Evolutionary conservation across 2,113 vertebrate genomes (phyloP).

Genomic region (Theristicus caerulescens): DNA sequence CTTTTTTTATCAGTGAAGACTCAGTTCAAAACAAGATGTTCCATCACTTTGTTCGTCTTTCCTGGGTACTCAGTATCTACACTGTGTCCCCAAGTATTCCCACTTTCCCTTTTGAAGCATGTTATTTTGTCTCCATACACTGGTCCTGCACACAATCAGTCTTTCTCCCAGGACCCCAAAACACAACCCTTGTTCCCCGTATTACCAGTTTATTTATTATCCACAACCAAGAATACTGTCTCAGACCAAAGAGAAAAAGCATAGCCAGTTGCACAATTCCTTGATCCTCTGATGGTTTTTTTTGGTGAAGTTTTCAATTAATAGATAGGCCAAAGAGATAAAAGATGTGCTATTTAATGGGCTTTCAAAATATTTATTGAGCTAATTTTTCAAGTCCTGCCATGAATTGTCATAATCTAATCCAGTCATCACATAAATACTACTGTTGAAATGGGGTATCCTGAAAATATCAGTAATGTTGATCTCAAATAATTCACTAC

Average conservation of each 20-base stretch:
- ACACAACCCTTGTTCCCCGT: accelerated
- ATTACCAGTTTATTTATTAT: not conserved
- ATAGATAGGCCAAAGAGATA: not conserved
- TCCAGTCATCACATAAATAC: not conserved
- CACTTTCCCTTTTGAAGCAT: not conserved
- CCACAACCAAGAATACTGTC: not conserved
- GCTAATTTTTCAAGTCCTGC: not conserved
- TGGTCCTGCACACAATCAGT: not conserved
- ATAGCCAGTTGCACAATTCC: not conserved
- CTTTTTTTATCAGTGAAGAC: not conserved
- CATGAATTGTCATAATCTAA: not conserved
- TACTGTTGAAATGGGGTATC: not conserved
- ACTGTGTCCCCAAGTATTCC: not conserved
- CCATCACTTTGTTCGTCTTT: not conserved
- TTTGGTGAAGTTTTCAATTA: not conserved
- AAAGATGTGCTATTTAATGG: not conserved
- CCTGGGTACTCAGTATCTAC: not conserved
- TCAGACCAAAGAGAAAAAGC: not conserved
- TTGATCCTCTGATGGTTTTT: not conserved
- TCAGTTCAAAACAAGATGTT: not conserved
- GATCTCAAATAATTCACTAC: not conserved
- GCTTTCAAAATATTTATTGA: not conserved
- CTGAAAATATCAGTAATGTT: not conserved
- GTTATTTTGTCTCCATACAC: not conserved
- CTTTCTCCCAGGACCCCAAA: not conserved